A percentile compares a stretch with the other conserved stretches of the same genome.
These are phyloP conservation scores for Pogonognathellus flavescens DNA, from an alignment of 1,140 invertebrate genomes.

Conservation along the genomic window DNA sequence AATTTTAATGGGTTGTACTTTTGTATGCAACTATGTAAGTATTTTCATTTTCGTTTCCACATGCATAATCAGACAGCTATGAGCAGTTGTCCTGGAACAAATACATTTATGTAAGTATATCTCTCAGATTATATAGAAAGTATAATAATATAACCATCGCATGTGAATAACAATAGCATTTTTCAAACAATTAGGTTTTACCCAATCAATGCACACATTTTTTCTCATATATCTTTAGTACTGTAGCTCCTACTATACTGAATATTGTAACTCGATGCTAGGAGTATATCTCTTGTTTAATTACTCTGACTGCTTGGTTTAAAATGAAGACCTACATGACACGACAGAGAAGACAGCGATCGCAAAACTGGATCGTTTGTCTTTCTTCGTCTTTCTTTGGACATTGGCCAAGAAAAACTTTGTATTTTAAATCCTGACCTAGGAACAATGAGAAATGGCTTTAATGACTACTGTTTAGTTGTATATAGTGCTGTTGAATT, in stretches of 20 bases:
- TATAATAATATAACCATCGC: not conserved
- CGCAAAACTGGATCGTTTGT: not conserved
- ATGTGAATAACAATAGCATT: not conserved
- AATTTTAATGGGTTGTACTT: too few species aligned
- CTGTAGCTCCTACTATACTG: too few species aligned
- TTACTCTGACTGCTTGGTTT: not conserved
- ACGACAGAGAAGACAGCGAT: not conserved
- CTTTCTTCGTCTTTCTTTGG: not conserved
- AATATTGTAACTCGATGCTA: too few species aligned
- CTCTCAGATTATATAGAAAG: too few species aligned
- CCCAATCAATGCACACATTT: too few species aligned
- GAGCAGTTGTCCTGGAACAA: not conserved
- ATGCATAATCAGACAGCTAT: too few species aligned
- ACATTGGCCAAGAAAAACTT: constrained; percentile 23
- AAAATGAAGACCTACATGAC: constrained; percentile 6
- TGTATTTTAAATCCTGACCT: constrained; percentile 49
- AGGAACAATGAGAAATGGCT: constrained; percentile 41
- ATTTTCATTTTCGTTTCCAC: too few species aligned
- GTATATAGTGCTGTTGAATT: constrained; percentile 23
- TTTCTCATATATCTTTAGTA: too few species aligned
- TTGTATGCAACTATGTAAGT: too few species aligned
- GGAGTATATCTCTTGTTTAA: too few species aligned
- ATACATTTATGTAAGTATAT: too few species aligned
- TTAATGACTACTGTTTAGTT: constrained; percentile 7
- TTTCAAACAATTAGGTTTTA: too few species aligned